Conservation (phyloP, 2,113 vertebrate genomes). For the Rallus limicola region DNA sequence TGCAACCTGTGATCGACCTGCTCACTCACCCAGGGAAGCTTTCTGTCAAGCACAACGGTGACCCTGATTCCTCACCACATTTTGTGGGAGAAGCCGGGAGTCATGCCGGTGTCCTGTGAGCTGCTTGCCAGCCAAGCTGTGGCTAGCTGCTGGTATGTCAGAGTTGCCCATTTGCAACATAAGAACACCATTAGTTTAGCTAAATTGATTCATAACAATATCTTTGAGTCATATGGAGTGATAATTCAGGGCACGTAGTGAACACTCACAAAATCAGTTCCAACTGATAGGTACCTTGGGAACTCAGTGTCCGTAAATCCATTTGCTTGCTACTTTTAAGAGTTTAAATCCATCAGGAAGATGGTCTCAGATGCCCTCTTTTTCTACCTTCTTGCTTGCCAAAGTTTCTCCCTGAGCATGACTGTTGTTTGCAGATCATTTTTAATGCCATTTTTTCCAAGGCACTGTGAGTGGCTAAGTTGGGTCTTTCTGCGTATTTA, state of each 20-base stretch:
- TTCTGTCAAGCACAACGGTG: neutral
- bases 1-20: accelerated
- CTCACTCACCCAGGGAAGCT: accelerated
- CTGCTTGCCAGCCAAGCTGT: neutral
- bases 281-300: neutral
- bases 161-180: neutral
- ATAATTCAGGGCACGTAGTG: neutral
- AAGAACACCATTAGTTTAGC: neutral
- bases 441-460: neutral
- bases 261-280: neutral
- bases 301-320: neutral
- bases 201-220: neutral
- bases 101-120: neutral
- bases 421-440: neutral
- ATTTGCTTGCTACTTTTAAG: neutral
- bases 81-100: neutral
- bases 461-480: neutral
- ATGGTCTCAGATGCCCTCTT: neutral
- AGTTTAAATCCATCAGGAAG: neutral
- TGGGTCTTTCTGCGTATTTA: neutral
- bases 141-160: neutral
- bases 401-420: neutral
- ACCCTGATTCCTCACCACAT: neutral
- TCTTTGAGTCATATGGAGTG: neutral
- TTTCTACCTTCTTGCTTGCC: neutral